Base-by-base conservation (phyloP, 2,113 vertebrate species). In the Sardina pilchardus region DNA sequence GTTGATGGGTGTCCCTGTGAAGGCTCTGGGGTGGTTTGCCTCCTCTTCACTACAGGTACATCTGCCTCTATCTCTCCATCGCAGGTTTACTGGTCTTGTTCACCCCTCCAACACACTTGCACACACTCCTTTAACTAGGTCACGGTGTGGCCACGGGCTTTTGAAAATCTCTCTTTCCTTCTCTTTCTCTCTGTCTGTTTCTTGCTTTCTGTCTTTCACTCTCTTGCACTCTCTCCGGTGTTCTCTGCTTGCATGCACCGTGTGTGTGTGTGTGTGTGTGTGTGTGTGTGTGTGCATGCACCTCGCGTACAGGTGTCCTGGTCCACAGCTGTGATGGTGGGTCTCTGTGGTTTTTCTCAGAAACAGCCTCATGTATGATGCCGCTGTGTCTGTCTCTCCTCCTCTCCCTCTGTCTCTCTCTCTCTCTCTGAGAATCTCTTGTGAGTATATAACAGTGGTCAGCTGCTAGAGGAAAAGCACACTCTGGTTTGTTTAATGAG, bases 281-380 rank as follows among this genome's bases (percentile, higher is more conserved):
- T n/a, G n/a, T n/a, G n/a, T n/a, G n/a, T n/a, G n/a, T n/a, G n/a
- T n/a, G n/a, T n/a, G n/a, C 50, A 56, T 56, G 50, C 50, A n/a
- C n/a, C n/a, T n/a, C n/a, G 21, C 53, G 1, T 67, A 83, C 82
- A 83, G 82, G 53, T 83, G 82, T 63, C 30, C 36, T 24, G 50
- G 50, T 50, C 45, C 45, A 56, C 53, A 82, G 81, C 81, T 82
- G 81, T 81, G 82, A 56, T 56, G 21, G 81, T 19, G 75, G 34
- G 4, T 50, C 87, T 80, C 30, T 88, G 84, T 83, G 84, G 84
- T 85, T 88, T 88, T 88, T 59, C 63, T 63, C 63, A 85, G 84
- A 88, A 85, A 56, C 53, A 56, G 53, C 19, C 53, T 24, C 53
- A 0, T 56, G 6, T 6, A 24, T 56, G 53, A 56, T 56, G 53